Conservation (phyloP, 2,797 vertebrate genomes). For the Smutsia gigantea region DNA sequence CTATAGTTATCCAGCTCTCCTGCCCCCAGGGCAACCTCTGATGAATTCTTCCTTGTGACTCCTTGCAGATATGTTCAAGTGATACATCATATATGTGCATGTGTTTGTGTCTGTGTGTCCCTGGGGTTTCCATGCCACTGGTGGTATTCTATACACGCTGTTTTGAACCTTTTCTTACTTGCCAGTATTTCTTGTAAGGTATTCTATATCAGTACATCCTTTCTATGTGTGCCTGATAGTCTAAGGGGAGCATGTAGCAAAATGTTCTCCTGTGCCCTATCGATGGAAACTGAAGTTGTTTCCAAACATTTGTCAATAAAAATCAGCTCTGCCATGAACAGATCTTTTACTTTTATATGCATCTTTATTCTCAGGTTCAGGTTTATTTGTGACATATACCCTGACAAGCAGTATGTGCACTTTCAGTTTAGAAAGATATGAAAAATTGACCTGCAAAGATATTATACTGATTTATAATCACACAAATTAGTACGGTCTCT, state of each 20-base stretch:
- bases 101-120: fast-evolving
- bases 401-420: neutral
- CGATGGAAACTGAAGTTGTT: fast-evolving
- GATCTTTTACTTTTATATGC: neutral
- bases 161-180: neutral
- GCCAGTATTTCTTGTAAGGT: neutral
- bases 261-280: fast-evolving
- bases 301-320: fast-evolving
- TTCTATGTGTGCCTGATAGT: fast-evolving
- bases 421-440: neutral
- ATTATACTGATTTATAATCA: neutral
- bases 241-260: neutral
- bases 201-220: fast-evolving
- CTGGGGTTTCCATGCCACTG: neutral
- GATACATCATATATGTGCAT: fast-evolving
- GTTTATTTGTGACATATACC: neutral
- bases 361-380: neutral
- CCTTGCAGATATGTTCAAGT: neutral
- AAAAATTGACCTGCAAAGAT: neutral
- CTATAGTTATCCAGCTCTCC: neutral
- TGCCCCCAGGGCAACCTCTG: neutral
- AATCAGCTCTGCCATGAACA: neutral
- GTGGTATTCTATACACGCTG: fast-evolving
- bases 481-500: neutral
- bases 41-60: neutral